Conservation (phyloP, 1,140 invertebrate genomes). For the Lucilia cuprina region DNA sequence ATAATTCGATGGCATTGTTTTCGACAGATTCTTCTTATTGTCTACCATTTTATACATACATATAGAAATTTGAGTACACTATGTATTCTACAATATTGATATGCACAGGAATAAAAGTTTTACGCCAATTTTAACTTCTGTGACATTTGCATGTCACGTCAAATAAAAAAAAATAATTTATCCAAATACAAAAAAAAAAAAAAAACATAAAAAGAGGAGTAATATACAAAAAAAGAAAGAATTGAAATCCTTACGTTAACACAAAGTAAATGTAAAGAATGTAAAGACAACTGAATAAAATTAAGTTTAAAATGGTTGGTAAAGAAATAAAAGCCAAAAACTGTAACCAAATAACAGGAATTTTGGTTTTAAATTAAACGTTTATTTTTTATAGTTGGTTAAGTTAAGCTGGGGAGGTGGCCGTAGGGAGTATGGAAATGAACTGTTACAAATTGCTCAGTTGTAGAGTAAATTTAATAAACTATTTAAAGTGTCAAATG, state of each 20-base stretch:
- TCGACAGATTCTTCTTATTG: neutral
- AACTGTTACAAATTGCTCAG: neutral
- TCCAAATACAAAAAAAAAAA: neutral
- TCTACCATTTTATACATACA: neutral
- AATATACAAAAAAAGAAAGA: neutral
- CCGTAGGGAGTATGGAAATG: neutral
- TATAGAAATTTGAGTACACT: neutral
- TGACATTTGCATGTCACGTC: conserved; percentile 9
- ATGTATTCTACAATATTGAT: neutral
- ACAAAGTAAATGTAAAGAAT: neutral
- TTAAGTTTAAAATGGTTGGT: neutral
- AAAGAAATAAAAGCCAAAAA: neutral
- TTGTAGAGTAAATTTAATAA: neutral
- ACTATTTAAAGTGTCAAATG: neutral
- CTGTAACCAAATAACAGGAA: neutral
- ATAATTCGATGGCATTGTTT: neutral
- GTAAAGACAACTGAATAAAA: neutral
- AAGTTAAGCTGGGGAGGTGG: neutral
- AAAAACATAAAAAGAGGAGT: neutral
- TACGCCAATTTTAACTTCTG: conserved; percentile 6
- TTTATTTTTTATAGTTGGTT: neutral
- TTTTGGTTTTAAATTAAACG: neutral
- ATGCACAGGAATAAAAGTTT: neutral
- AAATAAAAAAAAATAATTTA: neutral
- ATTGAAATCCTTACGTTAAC: neutral